Conservation (phyloP, 2,113 vertebrate genomes). For the Rhabdomys dilectus region DNA sequence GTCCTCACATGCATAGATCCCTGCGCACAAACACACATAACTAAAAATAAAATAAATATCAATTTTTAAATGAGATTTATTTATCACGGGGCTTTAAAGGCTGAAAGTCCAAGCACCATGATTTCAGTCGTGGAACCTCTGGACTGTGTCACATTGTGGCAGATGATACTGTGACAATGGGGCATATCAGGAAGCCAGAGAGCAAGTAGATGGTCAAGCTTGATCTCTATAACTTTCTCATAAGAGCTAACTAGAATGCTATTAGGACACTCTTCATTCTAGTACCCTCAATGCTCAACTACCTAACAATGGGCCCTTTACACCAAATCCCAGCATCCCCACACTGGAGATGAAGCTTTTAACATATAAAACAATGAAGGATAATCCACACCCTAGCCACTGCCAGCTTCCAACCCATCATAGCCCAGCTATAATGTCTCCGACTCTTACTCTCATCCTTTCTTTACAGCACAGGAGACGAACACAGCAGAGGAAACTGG, state of each 20-base stretch:
- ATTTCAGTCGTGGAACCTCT: background rate
- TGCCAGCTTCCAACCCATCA: background rate
- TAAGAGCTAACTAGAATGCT: background rate
- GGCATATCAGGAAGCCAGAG: background rate
- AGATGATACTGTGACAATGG: background rate
- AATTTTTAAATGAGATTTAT: background rate
- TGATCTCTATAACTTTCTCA: background rate
- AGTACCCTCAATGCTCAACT: background rate
- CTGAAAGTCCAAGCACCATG: background rate
- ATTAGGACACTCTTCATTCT: too few relatives aligned
- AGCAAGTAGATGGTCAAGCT: background rate
- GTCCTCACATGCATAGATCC: background rate
- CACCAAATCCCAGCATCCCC: fast-evolving
- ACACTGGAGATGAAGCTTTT: background rate
- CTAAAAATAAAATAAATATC: background rate
- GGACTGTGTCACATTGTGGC: too few relatives aligned
- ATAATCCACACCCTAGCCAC: background rate
- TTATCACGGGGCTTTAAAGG: background rate
- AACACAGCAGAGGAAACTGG: slow-evolving; percentile 90
- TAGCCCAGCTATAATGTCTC: background rate
- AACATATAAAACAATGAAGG: background rate
- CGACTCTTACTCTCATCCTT: background rate
- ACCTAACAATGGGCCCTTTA: background rate
- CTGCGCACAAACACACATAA: fast-evolving
- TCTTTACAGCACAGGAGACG: slow-evolving; percentile 91